Evolutionary conservation across 1,140 invertebrate species (phyloP), one percentile per base, ranked within the genome.

Genomic region (Zaprionus ghesquierei): DNA sequence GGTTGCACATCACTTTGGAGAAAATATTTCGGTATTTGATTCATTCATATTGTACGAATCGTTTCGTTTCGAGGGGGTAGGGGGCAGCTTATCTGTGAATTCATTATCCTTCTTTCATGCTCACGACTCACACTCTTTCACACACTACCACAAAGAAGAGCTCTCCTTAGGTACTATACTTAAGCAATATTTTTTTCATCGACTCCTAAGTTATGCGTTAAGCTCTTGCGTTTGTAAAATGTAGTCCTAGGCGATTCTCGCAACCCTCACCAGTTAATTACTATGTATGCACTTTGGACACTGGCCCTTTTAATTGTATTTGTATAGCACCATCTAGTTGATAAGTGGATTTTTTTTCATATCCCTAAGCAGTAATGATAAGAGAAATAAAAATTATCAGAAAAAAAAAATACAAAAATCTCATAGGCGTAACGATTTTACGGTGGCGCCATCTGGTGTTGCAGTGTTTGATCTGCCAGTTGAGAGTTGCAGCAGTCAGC

Each of bases 151-250:
- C 59, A 50, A 22, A 9, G 15, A 2, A 50, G 15, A 31, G 35
- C 35, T 41, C n/a, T 41, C n/a, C n/a, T 41, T 18, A 56, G 29
- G 22, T 51, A 58, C 44, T 25, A 51, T 27, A 35, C 50, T 38
- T 59, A 71, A 53, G 29, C n/a, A 23, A 38, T 44, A 29, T 50
- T 60, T 66, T 73, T 66, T 59, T 51, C n/a, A 46, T 46, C 59
- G 63, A 51, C 31, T 15, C n/a, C n/a, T 51, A 53, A n/a, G 73
- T 54, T 77, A 55, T 70, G n/a, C n/a, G n/a, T n/a, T n/a, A 85
- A 85, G 81, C 77, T 65, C 64, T 81, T 70, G 69, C 27, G 69
- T 71, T 71, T 71, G 60, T 77, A 77, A 82, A 82, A 75, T 81
- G 58, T 75, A 53, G 46, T 79, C 12, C 25, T 77, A 81, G 66